Evolutionary conservation across 92 coral and sea anemone species (phyloP).

Genomic region (Bergia puertoricense): DNA sequence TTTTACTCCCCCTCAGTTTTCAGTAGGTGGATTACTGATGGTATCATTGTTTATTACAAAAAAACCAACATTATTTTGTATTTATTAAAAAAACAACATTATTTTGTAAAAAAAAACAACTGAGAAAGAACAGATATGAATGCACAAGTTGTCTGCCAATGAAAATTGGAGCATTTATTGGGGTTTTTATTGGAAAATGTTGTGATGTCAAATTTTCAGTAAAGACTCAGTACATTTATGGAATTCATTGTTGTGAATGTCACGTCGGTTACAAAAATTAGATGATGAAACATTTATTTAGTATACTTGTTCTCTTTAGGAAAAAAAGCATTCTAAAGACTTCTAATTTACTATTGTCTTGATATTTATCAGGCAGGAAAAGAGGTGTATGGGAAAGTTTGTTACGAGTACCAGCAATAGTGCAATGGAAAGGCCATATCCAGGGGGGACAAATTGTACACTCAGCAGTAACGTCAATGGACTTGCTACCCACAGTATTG

Average conservation of each 20-base stretch:
- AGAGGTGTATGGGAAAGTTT: constrained; percentile 73
- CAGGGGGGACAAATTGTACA: constrained; percentile 55
- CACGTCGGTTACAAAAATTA: background rate
- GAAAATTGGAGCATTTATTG: background rate
- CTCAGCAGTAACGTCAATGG: constrained; percentile 71
- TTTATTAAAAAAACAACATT: too few species aligned
- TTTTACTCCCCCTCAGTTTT: too few species aligned
- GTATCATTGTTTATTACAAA: too few species aligned
- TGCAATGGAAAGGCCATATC: constrained; percentile 68
- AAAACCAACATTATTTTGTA: too few species aligned
- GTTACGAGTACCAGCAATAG: constrained; percentile 75
- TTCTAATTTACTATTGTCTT: background rate
- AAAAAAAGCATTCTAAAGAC: background rate
- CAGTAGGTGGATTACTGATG: too few species aligned
- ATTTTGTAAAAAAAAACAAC: too few species aligned
- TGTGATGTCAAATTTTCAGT: background rate
- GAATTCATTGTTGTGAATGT: background rate
- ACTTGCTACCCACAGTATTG: constrained; percentile 78
- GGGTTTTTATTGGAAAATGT: background rate
- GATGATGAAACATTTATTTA: background rate
- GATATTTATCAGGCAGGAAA: constrained; percentile 34
- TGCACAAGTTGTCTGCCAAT: background rate
- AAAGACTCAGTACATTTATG: too few species aligned
- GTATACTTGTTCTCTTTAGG: background rate
- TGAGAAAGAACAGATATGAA: too few species aligned